These are phyloP conservation scores for Phytoseiulus persimilis DNA, from an alignment of 2,888 invertebrate genomes.

Conservation along the genomic window DNA sequence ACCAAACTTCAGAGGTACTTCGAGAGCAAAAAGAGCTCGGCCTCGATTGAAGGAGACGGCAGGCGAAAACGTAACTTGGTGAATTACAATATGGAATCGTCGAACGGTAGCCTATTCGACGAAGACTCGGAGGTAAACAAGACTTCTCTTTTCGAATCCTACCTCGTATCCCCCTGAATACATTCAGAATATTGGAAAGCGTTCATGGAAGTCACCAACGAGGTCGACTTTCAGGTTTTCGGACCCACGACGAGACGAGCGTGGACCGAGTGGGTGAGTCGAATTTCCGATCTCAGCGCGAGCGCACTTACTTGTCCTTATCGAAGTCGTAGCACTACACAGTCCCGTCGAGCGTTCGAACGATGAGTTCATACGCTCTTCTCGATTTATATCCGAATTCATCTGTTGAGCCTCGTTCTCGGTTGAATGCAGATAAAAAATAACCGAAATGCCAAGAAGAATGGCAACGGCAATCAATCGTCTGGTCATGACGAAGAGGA, in stretches of 20 bases:
- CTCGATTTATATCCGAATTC: too few species aligned
- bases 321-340: too few species aligned
- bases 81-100: slow-evolving; percentile 29
- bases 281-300: background rate
- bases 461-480: slow-evolving; percentile 39
- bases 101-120: slow-evolving; percentile 31
- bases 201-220: slow-evolving; percentile 40
- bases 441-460: slow-evolving; percentile 39
- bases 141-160: too few species aligned
- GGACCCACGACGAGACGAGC: slow-evolving; percentile 65
- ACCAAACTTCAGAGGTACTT: slow-evolving; percentile 58
- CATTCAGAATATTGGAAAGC: too few species aligned
- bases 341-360: too few species aligned
- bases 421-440: slow-evolving; percentile 20
- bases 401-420: too few species aligned
- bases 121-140: slow-evolving; percentile 1
- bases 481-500: slow-evolving; percentile 38
- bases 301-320: too few species aligned
- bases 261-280: slow-evolving; percentile 63
- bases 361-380: too few species aligned
- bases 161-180: too few species aligned
- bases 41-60: slow-evolving; percentile 42
- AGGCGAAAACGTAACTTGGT: slow-evolving; percentile 42
- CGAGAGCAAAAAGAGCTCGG: slow-evolving; percentile 40
- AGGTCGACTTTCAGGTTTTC: slow-evolving; percentile 48